A percentile compares a stretch with the other conserved stretches of the same genome.
Conservation (phyloP, 2,797 vertebrate species). For the Champsocephalus esox region DNA sequence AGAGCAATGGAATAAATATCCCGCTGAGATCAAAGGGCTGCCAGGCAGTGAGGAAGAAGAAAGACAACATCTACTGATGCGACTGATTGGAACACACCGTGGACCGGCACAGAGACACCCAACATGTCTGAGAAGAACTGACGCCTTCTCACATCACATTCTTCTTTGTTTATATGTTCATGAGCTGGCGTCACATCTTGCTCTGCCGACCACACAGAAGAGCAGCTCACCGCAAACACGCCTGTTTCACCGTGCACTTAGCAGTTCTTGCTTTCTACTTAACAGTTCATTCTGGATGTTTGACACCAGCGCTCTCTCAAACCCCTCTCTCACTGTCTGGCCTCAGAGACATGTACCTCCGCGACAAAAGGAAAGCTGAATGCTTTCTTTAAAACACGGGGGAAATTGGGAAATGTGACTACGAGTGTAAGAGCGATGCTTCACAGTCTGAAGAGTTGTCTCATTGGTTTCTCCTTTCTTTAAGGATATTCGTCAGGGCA, state of each 20-base stretch:
- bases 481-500: constrained; percentile 21
- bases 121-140: constrained; percentile 4
- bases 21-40: constrained; percentile 32
- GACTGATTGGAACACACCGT: constrained; percentile 25
- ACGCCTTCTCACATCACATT: not conserved
- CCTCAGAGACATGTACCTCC: too few species aligned
- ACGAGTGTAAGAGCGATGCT: not conserved
- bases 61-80: constrained; percentile 18
- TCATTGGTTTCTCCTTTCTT: not conserved
- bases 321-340: too few species aligned
- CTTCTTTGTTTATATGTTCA: not conserved
- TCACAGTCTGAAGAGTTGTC: not conserved
- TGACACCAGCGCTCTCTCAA: too few species aligned
- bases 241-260: not conserved
- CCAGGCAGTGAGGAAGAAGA: constrained; percentile 14
- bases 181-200: not conserved
- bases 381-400: too few species aligned
- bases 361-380: too few species aligned
- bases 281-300: not conserved
- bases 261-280: not conserved
- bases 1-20: constrained; percentile 25
- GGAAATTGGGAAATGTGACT: not conserved
- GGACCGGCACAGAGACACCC: not conserved
- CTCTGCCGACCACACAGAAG: not conserved
- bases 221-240: not conserved